phyloP scores from a whole-genome alignment of 2,113 vertebrate genomes.

The Platycercus adscitus region DNA sequence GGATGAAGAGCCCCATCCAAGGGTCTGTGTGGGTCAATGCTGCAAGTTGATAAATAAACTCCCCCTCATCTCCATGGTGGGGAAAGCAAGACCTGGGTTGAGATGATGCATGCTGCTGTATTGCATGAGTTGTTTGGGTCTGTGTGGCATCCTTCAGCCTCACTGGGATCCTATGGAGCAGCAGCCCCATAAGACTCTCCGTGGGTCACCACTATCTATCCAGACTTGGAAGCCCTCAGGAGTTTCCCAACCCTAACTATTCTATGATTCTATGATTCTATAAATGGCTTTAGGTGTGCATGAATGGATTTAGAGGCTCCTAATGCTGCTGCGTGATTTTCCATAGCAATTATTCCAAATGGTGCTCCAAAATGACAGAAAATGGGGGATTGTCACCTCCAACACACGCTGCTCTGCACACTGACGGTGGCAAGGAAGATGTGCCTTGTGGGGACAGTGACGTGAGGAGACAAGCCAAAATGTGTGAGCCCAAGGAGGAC shows the following conservation, averaged over 20 bases:
- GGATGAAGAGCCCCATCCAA: neutral
- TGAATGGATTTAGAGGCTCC: neutral
- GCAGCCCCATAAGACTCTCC: accelerated
- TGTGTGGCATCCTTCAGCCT: accelerated
- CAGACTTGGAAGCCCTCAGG: neutral
- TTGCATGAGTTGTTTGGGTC: accelerated
- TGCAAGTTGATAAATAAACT: neutral
- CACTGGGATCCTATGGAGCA: accelerated
- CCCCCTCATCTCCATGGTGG: accelerated
- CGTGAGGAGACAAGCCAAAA: neutral
- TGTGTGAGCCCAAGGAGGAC: accelerated
- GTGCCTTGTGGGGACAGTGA: neutral
- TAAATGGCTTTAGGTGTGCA: neutral
- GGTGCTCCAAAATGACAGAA: accelerated
- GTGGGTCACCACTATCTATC: accelerated
- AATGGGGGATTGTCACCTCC: accelerated
- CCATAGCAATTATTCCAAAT: neutral
- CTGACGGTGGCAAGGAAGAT: neutral
- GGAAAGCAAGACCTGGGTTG: neutral
- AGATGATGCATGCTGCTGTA: accelerated
- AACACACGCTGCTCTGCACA: neutral
- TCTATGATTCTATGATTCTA: neutral
- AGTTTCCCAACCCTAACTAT: neutral
- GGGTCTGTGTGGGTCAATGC: accelerated
- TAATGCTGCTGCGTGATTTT: accelerated